Percentiles rank a stretch among this genome's conserved stretches.
Conservation (phyloP, 2,888 invertebrate species). For the Sinodicranocentrus sp. region DNA sequence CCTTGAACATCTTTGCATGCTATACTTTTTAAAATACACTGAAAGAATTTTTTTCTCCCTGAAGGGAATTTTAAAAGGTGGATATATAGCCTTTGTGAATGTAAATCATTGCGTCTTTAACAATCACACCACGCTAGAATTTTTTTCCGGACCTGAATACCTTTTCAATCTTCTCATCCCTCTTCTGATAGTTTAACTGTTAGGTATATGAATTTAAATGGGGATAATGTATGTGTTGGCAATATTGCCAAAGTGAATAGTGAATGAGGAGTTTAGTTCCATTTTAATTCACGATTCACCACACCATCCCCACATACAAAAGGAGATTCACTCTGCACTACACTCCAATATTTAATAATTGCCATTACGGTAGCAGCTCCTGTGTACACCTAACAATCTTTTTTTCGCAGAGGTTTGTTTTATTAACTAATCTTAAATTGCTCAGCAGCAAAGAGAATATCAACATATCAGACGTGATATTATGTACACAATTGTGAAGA, state of each 20-base stretch:
- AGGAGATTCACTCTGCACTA: too few relatives aligned
- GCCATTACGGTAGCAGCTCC: constrained; percentile 39
- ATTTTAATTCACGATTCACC: constrained; percentile 2
- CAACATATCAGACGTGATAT: neutral
- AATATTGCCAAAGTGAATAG: too few relatives aligned
- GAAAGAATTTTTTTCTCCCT: constrained; percentile 40
- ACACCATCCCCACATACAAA: too few relatives aligned
- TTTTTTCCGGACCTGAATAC: constrained; percentile 2
- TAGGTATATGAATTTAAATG: too few relatives aligned
- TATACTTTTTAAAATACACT: neutral
- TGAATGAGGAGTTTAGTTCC: neutral
- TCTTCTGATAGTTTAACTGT: neutral
- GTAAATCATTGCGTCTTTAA: too few relatives aligned
- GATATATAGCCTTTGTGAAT: neutral
- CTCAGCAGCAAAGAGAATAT: neutral
- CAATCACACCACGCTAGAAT: too few relatives aligned
- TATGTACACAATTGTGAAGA: too few relatives aligned
- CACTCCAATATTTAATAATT: too few relatives aligned
- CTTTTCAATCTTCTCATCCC: constrained; percentile 2
- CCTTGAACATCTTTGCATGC: neutral
- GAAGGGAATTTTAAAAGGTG: constrained; percentile 52
- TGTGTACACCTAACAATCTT: neutral
- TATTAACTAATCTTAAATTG: neutral
- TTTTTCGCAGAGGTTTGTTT: too few relatives aligned
- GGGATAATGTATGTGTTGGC: too few relatives aligned